phyloP scores from a whole-genome alignment of 2,797 vertebrate species.

The Galaxias olidus region DNA sequence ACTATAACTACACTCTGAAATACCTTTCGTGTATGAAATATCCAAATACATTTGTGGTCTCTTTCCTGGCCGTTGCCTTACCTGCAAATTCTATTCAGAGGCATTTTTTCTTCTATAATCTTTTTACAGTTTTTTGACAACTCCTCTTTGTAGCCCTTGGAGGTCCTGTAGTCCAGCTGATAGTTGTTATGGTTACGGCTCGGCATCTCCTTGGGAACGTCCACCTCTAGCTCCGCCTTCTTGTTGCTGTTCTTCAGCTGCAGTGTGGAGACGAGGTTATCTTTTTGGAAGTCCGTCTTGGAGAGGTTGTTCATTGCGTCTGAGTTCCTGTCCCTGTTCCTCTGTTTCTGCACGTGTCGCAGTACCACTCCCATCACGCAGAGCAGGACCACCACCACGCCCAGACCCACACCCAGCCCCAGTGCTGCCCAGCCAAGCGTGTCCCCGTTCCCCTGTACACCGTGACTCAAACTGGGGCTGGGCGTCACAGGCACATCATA shows the following conservation, averaged over 20 bases:
- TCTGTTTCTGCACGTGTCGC: constrained; percentile 82
- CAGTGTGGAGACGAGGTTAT: constrained; percentile 90
- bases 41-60: too few relatives aligned
- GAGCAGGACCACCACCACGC: constrained; percentile 83
- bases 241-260: constrained; percentile 98
- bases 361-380: constrained; percentile 85
- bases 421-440: constrained; percentile 86
- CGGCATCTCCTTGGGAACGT: constrained; percentile 87
- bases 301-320: constrained; percentile 95
- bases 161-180: constrained; percentile 89
- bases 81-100: constrained; percentile 89
- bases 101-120: constrained; percentile 87
- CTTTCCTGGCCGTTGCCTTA: constrained; percentile 60
- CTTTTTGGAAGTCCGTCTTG: constrained; percentile 88
- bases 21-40: too few relatives aligned
- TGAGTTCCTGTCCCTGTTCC: constrained; percentile 69
- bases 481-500: constrained; percentile 37
- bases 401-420: constrained; percentile 85
- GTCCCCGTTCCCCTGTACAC: constrained; percentile 44
- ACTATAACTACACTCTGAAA: too few relatives aligned
- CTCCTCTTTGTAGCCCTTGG: constrained; percentile 84
- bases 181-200: constrained; percentile 96
- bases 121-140: constrained; percentile 88
- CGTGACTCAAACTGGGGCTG: constrained; percentile 30
- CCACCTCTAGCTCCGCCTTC: constrained; percentile 90